A percentile compares a stretch with the other conserved stretches of the same genome.
Conservation (phyloP, 2,113 vertebrate species). For the Psettodes erumei region DNA sequence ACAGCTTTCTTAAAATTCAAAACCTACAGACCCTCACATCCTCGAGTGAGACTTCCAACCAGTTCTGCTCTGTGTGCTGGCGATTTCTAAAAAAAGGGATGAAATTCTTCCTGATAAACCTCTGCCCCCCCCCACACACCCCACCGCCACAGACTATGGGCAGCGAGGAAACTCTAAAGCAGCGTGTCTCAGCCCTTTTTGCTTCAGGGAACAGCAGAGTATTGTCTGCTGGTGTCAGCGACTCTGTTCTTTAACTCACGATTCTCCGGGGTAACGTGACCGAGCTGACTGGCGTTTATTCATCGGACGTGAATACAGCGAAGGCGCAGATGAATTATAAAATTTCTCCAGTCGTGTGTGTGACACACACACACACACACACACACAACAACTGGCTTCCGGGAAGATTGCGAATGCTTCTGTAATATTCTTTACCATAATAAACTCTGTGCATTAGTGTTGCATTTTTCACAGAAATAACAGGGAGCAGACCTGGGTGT, state of each 20-base stretch:
- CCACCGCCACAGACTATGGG: too few relatives aligned
- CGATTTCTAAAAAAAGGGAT: conserved; percentile 29
- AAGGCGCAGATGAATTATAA: neutral
- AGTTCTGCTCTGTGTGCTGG: too few relatives aligned
- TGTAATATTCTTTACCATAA: too few relatives aligned
- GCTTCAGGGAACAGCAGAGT: conserved; percentile 24
- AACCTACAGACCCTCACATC: too few relatives aligned
- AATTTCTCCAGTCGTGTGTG: neutral
- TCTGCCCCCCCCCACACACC: too few relatives aligned
- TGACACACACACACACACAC: too few relatives aligned
- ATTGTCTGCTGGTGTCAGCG: conserved; percentile 18
- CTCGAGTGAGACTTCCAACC: too few relatives aligned
- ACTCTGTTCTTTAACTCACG: conserved; percentile 16
- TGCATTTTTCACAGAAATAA: too few relatives aligned
- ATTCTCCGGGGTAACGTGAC: conserved; percentile 2
- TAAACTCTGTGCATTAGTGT: too few relatives aligned
- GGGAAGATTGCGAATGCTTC: too few relatives aligned
- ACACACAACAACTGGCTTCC: too few relatives aligned
- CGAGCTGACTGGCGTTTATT: conserved; percentile 12
- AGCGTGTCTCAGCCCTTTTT: conserved; percentile 23
- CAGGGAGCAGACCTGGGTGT: too few relatives aligned
- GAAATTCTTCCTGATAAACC: neutral
- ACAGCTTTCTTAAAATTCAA: rapidly evolving
- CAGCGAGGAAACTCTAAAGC: conserved; percentile 14
- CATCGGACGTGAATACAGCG: neutral